These are phyloP conservation scores for Prionailurus viverrinus DNA, from an alignment of 2,113 vertebrate species.

Conservation along the genomic window DNA sequence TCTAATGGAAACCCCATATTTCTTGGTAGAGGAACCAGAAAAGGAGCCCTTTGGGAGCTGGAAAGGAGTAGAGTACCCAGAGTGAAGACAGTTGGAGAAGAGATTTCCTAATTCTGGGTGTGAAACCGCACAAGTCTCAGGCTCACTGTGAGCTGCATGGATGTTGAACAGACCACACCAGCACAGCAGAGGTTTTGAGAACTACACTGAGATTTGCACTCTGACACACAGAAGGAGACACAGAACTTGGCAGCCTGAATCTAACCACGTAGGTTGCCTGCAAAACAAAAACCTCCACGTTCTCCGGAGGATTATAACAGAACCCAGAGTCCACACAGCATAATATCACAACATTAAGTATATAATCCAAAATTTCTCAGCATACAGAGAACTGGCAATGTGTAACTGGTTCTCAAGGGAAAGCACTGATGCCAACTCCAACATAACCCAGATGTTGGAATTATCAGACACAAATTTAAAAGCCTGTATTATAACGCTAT, in stretches of 20 bases:
- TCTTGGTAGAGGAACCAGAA: neutral
- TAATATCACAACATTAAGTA: neutral
- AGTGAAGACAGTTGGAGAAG: neutral
- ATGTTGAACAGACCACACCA: neutral
- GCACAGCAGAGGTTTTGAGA: neutral
- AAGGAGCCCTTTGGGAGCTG: neutral
- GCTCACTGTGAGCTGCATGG: neutral
- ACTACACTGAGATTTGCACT: neutral
- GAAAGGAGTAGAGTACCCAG: neutral
- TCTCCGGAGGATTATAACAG: neutral
- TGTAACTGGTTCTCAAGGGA: neutral
- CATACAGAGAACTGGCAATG: neutral
- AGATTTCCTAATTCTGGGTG: neutral
- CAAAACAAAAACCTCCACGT: neutral
- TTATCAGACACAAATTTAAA: slow-evolving; percentile 10
- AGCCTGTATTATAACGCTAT: neutral
- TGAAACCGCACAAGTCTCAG: neutral
- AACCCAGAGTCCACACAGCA: neutral
- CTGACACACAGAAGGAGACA: neutral
- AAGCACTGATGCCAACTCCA: neutral
- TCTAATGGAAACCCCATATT: neutral
- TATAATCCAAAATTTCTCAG: neutral
- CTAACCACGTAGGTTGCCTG: neutral
- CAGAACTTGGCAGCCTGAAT: neutral
- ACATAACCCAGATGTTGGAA: neutral